Base-by-base conservation (phyloP, 1,140 invertebrate genomes). In the Philotrypesis tridentata region DNA sequence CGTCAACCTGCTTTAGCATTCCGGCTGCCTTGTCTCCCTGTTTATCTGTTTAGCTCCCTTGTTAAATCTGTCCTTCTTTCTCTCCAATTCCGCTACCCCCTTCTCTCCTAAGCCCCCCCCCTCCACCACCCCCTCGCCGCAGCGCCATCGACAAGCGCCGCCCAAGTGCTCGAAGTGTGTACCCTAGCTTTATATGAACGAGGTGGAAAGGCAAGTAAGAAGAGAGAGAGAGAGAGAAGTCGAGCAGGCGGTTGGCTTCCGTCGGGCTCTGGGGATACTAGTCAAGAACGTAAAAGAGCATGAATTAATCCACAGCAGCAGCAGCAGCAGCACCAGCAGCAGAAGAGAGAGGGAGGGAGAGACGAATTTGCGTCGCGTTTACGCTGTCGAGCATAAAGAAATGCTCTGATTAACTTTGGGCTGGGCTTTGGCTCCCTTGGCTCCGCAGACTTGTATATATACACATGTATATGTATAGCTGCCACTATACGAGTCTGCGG, bases 331-430 rank as follows among this genome's bases (percentile, higher is more conserved):
- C 43, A 43, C 5, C 12, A 48, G 43, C 14, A 48, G 43, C 43
- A 21, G 43, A 14, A 48, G 43, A 55, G 48, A 12, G 25, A 67
- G 79, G 55, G 33, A 65, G 75, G 75, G 78, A 33, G 70, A 82
- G 70, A 74, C 70, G 78, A 70, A 85, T 85, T 80, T 79, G 78
- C 70, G 84, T 82, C 78, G 84, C 82, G 84, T 83, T 61, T 61
- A 83, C 83, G 84, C 85, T 76, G 79, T 77, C 80, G 74, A 70
- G 84, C 84, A 84, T 85, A 86, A 87, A 88, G 85, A 87, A 88
- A 85, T 86, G 84, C 85, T 85, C 85, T 86, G 86, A 88, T 87
- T 87, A 88, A 88, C 85, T 88, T 86, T 82, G 84, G 78, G 83
- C 81, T 73, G 63, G 37, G 74, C 72, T 65, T 65, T 79, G 73